A percentile compares a stretch with the other conserved stretches of the same genome.
Conservation (phyloP, 2,888 invertebrate species). For the Pollenia labialis region DNA sequence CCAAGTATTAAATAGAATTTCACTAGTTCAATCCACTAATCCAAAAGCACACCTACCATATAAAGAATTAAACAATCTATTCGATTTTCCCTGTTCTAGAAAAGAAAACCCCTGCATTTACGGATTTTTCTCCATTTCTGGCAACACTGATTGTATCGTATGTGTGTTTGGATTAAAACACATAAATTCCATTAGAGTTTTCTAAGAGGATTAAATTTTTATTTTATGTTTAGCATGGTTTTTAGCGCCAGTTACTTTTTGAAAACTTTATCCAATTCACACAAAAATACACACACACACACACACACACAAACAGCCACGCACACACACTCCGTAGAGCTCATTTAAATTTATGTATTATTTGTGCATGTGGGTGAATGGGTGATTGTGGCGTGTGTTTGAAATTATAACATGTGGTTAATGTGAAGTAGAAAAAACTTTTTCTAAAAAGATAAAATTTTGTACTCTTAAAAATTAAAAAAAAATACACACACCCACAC, state of each 20-base stretch:
- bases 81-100: too few species aligned
- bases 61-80: too few species aligned
- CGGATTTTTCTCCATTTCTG: too few species aligned
- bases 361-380: not conserved
- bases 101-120: too few species aligned
- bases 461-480: conserved; percentile 21
- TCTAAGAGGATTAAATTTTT: conserved; percentile 73
- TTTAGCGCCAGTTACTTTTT: conserved; percentile 63
- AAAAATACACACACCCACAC: not conserved
- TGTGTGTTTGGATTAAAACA: conserved; percentile 66
- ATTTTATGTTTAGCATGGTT: conserved; percentile 71
- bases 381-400: conserved; percentile 12
- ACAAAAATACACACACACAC: conserved; percentile 15
- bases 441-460: conserved; percentile 48
- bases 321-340: not conserved
- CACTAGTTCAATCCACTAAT: too few species aligned
- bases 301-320: conserved; percentile 6
- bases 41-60: too few species aligned
- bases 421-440: conserved; percentile 31
- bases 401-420: conserved; percentile 63
- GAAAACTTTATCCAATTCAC: conserved; percentile 57
- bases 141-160: not conserved
- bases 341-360: conserved; percentile 44
- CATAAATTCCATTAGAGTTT: conserved; percentile 74
- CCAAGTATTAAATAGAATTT: too few species aligned